These are phyloP conservation scores for Dipodomys spectabilis DNA, from an alignment of 2,113 vertebrate species.

Conservation along the genomic window DNA sequence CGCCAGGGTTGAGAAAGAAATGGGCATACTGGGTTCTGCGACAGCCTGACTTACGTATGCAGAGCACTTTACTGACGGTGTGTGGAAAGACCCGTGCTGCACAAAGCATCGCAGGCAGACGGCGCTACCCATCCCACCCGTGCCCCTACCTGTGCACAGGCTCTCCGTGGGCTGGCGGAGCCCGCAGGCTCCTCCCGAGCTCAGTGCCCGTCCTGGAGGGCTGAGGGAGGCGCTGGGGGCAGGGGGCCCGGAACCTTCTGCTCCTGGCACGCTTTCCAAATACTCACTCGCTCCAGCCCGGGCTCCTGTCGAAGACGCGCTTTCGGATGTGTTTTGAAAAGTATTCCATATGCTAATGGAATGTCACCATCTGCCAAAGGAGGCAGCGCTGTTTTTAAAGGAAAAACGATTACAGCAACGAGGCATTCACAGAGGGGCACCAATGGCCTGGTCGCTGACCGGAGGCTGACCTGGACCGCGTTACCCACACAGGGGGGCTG, in stretches of 20 bases:
- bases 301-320: conserved; percentile 82
- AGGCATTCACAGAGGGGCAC: conserved; percentile 89
- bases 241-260: conserved; percentile 51
- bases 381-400: conserved; percentile 86
- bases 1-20: too few species aligned
- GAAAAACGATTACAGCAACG: conserved; percentile 86
- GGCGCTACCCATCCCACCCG: too few species aligned
- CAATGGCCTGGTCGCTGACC: conserved; percentile 87
- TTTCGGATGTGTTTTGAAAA: conserved; percentile 87
- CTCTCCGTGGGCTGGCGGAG: background rate
- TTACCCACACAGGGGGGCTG: conserved; percentile 86
- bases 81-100: too few species aligned
- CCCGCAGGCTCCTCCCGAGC: background rate
- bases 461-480: conserved; percentile 86
- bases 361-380: conserved; percentile 88
- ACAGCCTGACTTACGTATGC: accelerated
- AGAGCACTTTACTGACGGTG: background rate
- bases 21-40: background rate
- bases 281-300: conserved; percentile 72
- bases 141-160: background rate
- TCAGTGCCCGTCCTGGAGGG: background rate
- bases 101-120: background rate
- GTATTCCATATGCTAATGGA: conserved; percentile 91
- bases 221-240: too few species aligned
- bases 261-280: conserved; percentile 65